Percentiles rank a stretch among this genome's conserved stretches.
phyloP scores from a whole-genome alignment of 92 coral and sea anemone species.

The Umimayanthus chanpuru region DNA sequence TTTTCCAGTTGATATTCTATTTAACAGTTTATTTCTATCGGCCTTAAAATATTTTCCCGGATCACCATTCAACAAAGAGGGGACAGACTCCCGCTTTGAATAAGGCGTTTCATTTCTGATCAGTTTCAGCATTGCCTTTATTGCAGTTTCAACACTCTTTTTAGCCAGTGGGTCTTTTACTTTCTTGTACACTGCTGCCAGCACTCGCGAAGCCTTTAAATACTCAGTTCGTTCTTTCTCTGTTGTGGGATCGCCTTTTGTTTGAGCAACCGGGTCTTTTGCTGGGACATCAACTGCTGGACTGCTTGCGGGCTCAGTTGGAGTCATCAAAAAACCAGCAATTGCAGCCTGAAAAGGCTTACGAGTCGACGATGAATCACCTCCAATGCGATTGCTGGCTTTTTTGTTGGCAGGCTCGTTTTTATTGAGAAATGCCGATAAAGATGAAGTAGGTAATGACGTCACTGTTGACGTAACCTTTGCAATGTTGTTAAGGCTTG shows the following conservation, averaged over 20 bases:
- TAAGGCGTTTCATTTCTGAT: slow-evolving; percentile 50
- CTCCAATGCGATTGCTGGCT: slow-evolving; percentile 18
- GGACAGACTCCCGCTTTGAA: slow-evolving; percentile 67
- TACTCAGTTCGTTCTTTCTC: slow-evolving; percentile 55
- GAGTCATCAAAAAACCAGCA: slow-evolving; percentile 35
- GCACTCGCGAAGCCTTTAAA: slow-evolving; percentile 81
- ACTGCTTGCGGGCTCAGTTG: slow-evolving; percentile 25
- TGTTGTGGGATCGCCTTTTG: not conserved
- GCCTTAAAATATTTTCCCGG: not conserved
- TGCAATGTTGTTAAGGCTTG: slow-evolving; percentile 22
- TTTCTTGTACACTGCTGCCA: slow-evolving; percentile 85
- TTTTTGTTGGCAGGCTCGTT: slow-evolving; percentile 1
- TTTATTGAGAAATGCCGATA: slow-evolving; percentile 33
- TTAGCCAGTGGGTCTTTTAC: slow-evolving; percentile 91
- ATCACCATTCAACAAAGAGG: slow-evolving; percentile 19
- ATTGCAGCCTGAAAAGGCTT: slow-evolving; percentile 21
- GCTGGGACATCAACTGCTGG: slow-evolving; percentile 38
- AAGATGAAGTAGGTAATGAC: slow-evolving; percentile 22
- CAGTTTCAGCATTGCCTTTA: slow-evolving; percentile 88
- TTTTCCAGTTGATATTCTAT: not conserved
- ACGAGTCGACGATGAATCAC: not conserved
- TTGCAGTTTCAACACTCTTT: slow-evolving; percentile 92
- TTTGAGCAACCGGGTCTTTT: slow-evolving; percentile 31
- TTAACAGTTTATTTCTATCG: not conserved
- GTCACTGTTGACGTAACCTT: slow-evolving; percentile 19